Evolutionary conservation across 53 echinoderm and acorn worm genomes (phyloP).

Genomic region (Stichopus horrens): DNA sequence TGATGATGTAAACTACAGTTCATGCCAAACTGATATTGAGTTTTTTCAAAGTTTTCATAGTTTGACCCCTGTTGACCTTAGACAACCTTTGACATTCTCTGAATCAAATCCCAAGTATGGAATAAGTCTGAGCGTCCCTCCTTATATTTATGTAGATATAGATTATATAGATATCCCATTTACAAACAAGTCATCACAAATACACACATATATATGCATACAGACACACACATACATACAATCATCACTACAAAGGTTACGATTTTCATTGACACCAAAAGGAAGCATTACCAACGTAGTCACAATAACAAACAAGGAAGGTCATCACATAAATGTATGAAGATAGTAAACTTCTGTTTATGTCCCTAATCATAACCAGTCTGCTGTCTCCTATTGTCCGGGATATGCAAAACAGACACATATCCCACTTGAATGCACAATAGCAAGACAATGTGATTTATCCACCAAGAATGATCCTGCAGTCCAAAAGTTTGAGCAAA

Average conservation of each 20-base stretch:
- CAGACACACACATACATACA: neutral
- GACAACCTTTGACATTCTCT: neutral
- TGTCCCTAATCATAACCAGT: too few species aligned
- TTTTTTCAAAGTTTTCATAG: neutral
- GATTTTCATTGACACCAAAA: too few species aligned
- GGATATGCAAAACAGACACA: too few species aligned
- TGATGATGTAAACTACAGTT: neutral
- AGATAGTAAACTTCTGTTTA: too few species aligned
- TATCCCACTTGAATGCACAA: too few species aligned
- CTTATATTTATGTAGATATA: neutral
- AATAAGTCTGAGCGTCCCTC: neutral
- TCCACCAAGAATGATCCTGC: too few species aligned
- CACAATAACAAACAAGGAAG: neutral
- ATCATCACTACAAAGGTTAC: neutral
- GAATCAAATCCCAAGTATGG: neutral
- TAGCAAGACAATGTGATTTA: too few species aligned
- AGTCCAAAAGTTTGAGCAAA: too few species aligned
- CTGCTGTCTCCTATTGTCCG: too few species aligned
- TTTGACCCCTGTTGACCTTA: too few species aligned
- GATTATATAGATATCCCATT: neutral
- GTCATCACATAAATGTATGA: neutral
- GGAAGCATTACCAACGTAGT: too few species aligned
- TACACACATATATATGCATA: neutral
- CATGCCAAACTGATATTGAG: neutral
- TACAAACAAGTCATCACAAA: neutral